phyloP scores from a whole-genome alignment of 2,797 vertebrate genomes.

The Sphenodon punctatus region DNA sequence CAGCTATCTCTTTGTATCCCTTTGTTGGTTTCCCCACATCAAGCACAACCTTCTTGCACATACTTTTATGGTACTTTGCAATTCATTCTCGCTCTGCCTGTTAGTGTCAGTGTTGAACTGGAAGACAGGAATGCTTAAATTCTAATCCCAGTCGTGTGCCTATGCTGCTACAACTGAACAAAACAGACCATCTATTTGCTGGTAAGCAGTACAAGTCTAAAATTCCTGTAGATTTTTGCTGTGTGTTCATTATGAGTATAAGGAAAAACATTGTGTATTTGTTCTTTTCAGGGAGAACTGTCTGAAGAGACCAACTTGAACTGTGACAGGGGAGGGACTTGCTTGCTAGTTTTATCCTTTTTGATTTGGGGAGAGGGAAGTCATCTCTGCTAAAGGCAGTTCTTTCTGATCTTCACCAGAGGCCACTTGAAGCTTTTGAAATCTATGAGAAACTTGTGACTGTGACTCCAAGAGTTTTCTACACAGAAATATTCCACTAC shows the following conservation, averaged over 20 bases:
- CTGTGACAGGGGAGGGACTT: neutral
- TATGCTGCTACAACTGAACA: neutral
- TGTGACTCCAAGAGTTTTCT: neutral
- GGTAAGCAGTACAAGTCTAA: neutral
- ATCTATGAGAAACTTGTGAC: neutral
- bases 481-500: neutral
- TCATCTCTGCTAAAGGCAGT: neutral
- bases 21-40: neutral
- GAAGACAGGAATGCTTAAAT: neutral
- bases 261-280: neutral
- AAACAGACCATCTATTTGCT: no score
- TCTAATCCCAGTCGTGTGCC: neutral
- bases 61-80: neutral
- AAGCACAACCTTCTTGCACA: neutral
- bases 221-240: neutral
- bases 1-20: neutral
- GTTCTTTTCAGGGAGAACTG: fast-evolving
- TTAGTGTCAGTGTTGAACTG: neutral
- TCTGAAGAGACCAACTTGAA: neutral
- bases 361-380: neutral
- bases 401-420: neutral
- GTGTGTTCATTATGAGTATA: neutral
- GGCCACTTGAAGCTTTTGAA: neutral
- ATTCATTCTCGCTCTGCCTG: neutral
- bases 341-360: neutral